Evolutionary conservation across 2,113 vertebrate genomes (phyloP).

Genomic region (Pygoscelis antarcticus): DNA sequence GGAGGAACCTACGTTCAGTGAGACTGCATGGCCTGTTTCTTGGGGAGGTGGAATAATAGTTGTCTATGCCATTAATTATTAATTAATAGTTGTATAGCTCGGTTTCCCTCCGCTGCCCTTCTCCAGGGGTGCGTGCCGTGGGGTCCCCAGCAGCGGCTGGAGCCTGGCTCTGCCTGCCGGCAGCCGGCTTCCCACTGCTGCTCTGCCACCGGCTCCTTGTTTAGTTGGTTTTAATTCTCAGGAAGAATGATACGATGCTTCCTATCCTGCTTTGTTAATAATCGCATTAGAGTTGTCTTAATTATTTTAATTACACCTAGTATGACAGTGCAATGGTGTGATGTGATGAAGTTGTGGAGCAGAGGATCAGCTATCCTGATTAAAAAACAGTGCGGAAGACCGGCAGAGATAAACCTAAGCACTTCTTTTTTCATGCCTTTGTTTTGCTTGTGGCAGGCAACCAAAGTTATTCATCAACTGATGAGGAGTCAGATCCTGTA

Average conservation of each 20-base stretch:
- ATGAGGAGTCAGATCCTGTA: not conserved
- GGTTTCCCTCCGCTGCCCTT: not conserved
- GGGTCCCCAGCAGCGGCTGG: not conserved
- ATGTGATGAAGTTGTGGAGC: not conserved
- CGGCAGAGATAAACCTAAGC: not conserved
- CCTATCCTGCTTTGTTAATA: not conserved
- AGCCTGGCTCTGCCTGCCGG: not conserved
- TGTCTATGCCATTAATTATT: not conserved
- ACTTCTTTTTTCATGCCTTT: not conserved
- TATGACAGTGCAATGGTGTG: not conserved
- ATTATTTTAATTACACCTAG: not conserved
- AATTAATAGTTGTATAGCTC: not conserved
- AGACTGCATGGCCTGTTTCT: not conserved
- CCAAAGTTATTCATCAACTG: not conserved
- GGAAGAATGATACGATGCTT: not conserved
- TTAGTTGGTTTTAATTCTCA: not conserved
- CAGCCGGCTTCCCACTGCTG: not conserved
- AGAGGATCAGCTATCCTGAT: not conserved
- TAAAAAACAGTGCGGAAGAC: not conserved
- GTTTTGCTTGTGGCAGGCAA: not conserved
- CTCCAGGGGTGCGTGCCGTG: rapidly evolving
- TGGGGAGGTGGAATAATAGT: not conserved
- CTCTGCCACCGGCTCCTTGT: not conserved
- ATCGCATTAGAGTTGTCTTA: not conserved
- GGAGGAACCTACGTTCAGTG: not conserved